Evolutionary conservation across 2,797 vertebrate genomes (phyloP).

Genomic region (Protosalanx chinensis): DNA sequence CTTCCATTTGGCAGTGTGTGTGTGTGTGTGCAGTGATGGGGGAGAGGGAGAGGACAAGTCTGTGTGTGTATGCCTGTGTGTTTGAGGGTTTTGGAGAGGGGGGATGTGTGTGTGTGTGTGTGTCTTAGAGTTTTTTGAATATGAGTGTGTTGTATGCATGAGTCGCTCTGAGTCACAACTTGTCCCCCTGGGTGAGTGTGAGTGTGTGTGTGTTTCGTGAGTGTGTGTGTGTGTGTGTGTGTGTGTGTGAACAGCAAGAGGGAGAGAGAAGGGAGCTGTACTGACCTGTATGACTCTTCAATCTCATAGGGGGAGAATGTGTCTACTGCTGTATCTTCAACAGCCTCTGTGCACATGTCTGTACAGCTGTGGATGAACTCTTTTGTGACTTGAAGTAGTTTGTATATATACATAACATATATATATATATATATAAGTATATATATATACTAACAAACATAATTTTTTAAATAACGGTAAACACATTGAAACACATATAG

Average conservation of each 20-base stretch:
- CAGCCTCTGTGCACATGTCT: background rate
- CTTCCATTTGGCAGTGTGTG: slow-evolving; percentile 37
- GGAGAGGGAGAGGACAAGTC: slow-evolving; percentile 17
- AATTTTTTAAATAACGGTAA: background rate
- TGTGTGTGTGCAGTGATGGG: slow-evolving; percentile 41
- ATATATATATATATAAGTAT: no score
- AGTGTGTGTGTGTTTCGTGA: slow-evolving; percentile 32
- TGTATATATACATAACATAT: no score
- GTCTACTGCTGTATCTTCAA: slow-evolving; percentile 15
- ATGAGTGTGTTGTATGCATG: slow-evolving; percentile 43
- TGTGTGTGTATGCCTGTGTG: slow-evolving; percentile 17
- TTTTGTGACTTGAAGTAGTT: background rate
- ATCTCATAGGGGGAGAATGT: slow-evolving; percentile 26
- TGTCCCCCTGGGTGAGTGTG: slow-evolving; percentile 53
- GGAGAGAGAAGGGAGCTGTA: slow-evolving; percentile 7
- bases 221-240: slow-evolving; percentile 26
- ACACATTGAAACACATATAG: background rate
- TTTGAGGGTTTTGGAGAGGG: background rate
- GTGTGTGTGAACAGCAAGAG: slow-evolving; percentile 14
- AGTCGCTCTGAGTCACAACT: slow-evolving; percentile 68
- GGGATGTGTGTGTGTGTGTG: slow-evolving; percentile 10
- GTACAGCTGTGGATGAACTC: background rate
- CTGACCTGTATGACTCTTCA: slow-evolving; percentile 9
- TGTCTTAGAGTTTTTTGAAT: slow-evolving; percentile 23
- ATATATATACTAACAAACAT: no score